Evolutionary conservation across 2,113 vertebrate genomes (phyloP).

Genomic region (Phasianus colchicus): DNA sequence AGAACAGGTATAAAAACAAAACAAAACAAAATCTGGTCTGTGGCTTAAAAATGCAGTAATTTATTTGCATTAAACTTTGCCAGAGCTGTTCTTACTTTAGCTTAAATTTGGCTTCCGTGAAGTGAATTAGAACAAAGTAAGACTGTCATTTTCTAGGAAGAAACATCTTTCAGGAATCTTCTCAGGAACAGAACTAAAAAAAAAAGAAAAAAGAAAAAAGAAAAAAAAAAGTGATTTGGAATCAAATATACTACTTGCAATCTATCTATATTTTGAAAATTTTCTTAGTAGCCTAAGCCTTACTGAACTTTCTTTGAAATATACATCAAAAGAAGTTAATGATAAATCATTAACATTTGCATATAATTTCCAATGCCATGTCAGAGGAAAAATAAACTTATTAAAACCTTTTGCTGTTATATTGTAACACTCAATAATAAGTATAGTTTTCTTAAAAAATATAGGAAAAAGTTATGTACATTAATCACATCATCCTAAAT

Average conservation of each 20-base stretch:
- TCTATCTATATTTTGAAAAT: not conserved
- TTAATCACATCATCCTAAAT: not conserved
- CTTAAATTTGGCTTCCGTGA: not conserved
- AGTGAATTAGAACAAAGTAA: not conserved
- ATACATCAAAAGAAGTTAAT: not conserved
- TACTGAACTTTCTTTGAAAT: not conserved
- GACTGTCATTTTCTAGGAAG: not conserved
- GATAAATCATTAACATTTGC: not conserved
- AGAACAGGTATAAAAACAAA: not conserved
- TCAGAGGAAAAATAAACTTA: not conserved
- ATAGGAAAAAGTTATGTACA: not conserved
- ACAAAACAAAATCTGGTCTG: not conserved
- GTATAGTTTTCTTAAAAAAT: not conserved
- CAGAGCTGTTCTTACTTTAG: not conserved
- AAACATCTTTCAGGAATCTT: not conserved
- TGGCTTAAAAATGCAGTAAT: not conserved
- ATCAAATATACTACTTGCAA: not conserved
- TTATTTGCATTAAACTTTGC: not conserved
- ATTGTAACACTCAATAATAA: not conserved
- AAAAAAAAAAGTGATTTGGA: not conserved
- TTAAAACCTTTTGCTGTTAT: not conserved
- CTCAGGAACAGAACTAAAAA: not conserved
- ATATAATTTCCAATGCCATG: not conserved
- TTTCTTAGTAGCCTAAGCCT: not conserved
- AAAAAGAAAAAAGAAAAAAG: not conserved